These are phyloP conservation scores for Rapana venosa DNA, from an alignment of 2,888 invertebrate species.

Conservation along the genomic window DNA sequence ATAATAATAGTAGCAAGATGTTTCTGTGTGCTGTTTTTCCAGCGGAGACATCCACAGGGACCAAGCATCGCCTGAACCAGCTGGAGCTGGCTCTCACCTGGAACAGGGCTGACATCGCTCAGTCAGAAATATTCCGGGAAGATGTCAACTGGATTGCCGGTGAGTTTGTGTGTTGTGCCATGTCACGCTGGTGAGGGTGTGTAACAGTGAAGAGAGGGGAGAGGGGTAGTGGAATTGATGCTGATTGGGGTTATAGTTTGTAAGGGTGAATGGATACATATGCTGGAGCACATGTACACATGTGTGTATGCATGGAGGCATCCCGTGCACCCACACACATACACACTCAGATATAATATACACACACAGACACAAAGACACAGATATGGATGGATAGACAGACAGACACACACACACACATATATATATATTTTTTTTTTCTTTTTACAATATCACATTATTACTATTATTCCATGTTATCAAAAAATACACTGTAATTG, in stretches of 20 bases:
- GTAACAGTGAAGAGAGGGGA: background rate
- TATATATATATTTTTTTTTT: background rate
- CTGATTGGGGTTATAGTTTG: background rate
- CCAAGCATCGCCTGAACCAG: conserved; percentile 69
- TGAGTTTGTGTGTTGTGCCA: conserved; percentile 36
- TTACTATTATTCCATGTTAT: too few species aligned
- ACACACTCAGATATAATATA: too few species aligned
- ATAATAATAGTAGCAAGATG: too few species aligned
- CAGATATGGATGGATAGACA: too few species aligned
- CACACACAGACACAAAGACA: too few species aligned
- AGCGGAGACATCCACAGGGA: conserved; percentile 52
- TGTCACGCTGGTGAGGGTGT: background rate
- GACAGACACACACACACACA: background rate
- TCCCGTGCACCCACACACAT: background rate
- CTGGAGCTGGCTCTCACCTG: conserved; percentile 77
- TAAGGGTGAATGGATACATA: background rate
- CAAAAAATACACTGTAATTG: too few species aligned
- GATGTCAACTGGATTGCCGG: conserved; percentile 72
- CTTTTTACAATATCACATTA: background rate
- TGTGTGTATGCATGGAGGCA: background rate
- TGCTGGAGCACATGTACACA: background rate
- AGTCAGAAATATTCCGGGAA: conserved; percentile 75
- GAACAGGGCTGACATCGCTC: conserved; percentile 78
- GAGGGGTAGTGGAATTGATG: background rate
- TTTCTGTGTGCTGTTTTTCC: too few species aligned